phyloP scores from a whole-genome alignment of 2,888 invertebrate species.

The Tenthredo distinguenda region DNA sequence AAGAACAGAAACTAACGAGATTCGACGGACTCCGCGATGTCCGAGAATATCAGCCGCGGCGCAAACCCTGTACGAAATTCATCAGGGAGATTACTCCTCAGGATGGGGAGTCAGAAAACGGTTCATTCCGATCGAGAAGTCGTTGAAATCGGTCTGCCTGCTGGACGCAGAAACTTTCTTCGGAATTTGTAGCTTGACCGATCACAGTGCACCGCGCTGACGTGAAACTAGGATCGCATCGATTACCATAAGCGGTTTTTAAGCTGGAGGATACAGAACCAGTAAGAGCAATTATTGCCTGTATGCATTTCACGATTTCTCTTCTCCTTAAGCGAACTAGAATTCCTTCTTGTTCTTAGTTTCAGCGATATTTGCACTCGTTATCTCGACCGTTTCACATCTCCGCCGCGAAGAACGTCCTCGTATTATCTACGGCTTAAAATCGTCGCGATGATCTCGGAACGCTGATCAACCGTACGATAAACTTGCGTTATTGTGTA shows the following conservation, averaged over 20 bases:
- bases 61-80: too few species aligned
- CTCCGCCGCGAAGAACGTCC: neutral
- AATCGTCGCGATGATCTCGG: neutral
- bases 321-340: neutral
- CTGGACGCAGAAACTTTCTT: neutral
- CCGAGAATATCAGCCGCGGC: too few species aligned
- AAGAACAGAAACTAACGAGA: too few species aligned
- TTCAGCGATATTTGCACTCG: neutral
- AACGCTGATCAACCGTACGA: neutral
- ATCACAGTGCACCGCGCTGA: too few species aligned
- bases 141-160: too few species aligned
- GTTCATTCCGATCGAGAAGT: too few species aligned
- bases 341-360: neutral
- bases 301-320: conserved; percentile 8
- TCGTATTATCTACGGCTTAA: neutral
- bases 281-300: neutral
- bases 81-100: too few species aligned
- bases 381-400: neutral
- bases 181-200: neutral
- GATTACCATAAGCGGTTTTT: conserved; percentile 29
- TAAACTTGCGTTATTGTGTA: neutral
- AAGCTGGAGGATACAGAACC: neutral
- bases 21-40: too few species aligned
- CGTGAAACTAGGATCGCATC: neutral
- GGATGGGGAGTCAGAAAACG: too few species aligned